Percentiles rank a stretch among this genome's conserved stretches.
These are phyloP conservation scores for Malaclemys terrapin DNA, from an alignment of 2,113 vertebrate genomes.

Conservation along the genomic window DNA sequence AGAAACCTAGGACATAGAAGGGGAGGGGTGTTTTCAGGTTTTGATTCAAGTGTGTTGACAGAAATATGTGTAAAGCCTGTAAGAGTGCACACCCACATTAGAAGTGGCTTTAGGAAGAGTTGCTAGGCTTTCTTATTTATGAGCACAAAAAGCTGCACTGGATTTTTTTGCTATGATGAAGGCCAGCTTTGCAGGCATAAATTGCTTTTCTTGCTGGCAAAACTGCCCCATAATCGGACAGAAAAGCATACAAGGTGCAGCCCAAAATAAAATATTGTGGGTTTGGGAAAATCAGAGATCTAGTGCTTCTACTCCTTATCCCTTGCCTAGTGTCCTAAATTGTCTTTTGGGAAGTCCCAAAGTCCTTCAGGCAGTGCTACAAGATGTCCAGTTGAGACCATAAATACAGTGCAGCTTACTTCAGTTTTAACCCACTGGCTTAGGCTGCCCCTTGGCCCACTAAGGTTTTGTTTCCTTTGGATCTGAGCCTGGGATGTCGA, in stretches of 20 bases:
- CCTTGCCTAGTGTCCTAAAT: neutral
- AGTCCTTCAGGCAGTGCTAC: conserved; percentile 10
- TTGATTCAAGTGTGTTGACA: neutral
- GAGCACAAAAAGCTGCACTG: conserved; percentile 16
- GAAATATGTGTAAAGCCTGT: neutral
- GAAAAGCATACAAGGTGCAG: neutral
- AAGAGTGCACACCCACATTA: neutral
- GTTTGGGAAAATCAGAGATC: neutral
- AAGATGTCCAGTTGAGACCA: neutral
- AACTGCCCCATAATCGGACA: conserved; percentile 20
- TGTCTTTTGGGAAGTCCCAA: conserved; percentile 13
- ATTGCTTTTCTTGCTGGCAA: conserved; percentile 39
- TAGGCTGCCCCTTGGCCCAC: neutral
- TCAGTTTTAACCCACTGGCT: conserved; percentile 1
- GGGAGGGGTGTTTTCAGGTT: neutral
- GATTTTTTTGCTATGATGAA: neutral
- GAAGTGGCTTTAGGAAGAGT: neutral
- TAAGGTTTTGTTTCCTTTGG: conserved; percentile 37
- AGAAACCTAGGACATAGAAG: neutral
- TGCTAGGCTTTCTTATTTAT: neutral
- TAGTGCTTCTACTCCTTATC: rapidly evolving
- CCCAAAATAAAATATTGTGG: neutral
- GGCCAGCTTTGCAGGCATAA: conserved; percentile 14
- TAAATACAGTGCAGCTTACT: neutral
- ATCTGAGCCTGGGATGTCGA: neutral